Base-by-base conservation (phyloP, 2,113 vertebrate species). In the Anas platyrhynchos region DNA sequence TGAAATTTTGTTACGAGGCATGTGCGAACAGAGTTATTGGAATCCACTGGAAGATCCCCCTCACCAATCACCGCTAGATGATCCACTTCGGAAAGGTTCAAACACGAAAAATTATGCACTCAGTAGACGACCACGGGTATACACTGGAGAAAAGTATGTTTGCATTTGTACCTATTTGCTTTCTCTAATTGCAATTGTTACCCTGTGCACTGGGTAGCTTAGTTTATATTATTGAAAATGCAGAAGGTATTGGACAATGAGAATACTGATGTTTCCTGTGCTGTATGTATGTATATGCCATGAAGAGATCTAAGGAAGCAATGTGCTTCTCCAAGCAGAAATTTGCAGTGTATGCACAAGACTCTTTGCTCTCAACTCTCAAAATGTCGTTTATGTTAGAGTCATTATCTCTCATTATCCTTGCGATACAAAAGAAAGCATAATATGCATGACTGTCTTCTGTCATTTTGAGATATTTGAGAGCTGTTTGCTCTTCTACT, bases 21-120 rank as follows among this genome's bases (percentile, higher is more conserved):
- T 99, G 99, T 99, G 99, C 93, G 99, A 99, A 85, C 99, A 99
- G 97, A 99, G 99, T 97, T 99, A 99, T 61, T 99, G 99, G 99
- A 99, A 99, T 97, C 99, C 99, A 11, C 95, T 99, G 96, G 99
- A 99, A 94, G 99, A 99, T 43, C 99, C 99, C 6, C 99, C 99
- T 17, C 98, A 98, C 44, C 98, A 99, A 34, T 99, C 99, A 4
- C 99, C 99, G 14, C 97, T 99, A 72, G 99, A 99, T 5, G 99
- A 99, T 92, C 99, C 98, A 2, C 98, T 99, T 36, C 98, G 98
- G 58, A 98, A 98, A 95, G 98, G 98, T 97, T 96, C 98, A 27
- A 98, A 98, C 95, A 98, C 97, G 26, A 99, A 99, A 97, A 98
- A 97, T 97, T 99, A 99, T 54, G 97, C 95, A 2, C 98, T 99